Evolutionary conservation across 2,888 invertebrate genomes (phyloP), one percentile per base, ranked within the genome.

Genomic region (Allolobophora icterica): DNA sequence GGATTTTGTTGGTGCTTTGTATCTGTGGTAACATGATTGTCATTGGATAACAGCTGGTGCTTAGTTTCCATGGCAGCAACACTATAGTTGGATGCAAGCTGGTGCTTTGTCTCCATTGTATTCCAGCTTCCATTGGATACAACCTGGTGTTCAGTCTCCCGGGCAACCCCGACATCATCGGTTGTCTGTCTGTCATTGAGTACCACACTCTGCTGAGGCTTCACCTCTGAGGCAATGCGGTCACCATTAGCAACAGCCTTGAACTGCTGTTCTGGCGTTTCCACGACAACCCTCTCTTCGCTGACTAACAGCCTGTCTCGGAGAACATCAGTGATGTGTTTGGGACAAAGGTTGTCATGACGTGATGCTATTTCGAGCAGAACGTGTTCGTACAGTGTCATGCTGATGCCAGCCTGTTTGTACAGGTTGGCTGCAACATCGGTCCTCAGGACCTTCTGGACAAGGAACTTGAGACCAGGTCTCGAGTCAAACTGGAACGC

Each of bases 401-500:
- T 98, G 0, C 98, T 97, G 0, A 98, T 98, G 58, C 98, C 98
- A 21, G 98, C 98, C 95, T 98, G 98, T 92, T 95, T 95, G 94
- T 95, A 95, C 89, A 95, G 92, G 92, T 95, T 95, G 45, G 95
- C 94, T 19, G 95, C 95, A n/a, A 95, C 95, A 33, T 94, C 94
- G 11, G 94, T 94, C n/a, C 94, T 93, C 0, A 94, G 94, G 84
- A 95, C 95, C 92, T 98, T 98, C 95, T 99, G 98, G 92, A 98
- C 97, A 6, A 99, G 96, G 95, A 99, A 98, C 95, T 99, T 99
- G 35, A 99, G 96, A 0, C 98, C 98, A 0, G 98, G 98, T 58
- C 98, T 96, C 19, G 97, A 96, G 95, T 99, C 98, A 94, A 99
- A 98, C 94, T 97, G 97, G 94, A 97, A 96, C 0, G 98, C 97